These are phyloP conservation scores for Agriotes lineatus DNA, from an alignment of 2,888 invertebrate genomes.

Conservation along the genomic window DNA sequence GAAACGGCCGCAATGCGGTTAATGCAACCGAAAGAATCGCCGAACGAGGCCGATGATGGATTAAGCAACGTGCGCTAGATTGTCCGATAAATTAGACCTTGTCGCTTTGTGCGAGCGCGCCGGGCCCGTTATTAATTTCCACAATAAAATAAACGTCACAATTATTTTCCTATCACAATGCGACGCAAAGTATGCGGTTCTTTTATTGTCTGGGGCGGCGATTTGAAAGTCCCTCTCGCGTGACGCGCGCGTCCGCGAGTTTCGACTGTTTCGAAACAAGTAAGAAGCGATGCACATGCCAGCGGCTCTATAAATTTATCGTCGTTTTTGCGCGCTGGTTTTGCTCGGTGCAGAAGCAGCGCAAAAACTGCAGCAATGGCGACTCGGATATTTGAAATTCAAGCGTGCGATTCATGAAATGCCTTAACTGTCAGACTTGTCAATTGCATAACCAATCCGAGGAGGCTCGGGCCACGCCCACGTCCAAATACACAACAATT, in stretches of 20 bases:
- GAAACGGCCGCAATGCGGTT: too few relatives aligned
- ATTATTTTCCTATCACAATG: conserved; percentile 46
- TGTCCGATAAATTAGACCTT: conserved; percentile 38
- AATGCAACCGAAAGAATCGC: too few relatives aligned
- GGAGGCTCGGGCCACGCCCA: conserved; percentile 54
- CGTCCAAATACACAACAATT: conserved; percentile 59
- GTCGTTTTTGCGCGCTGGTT: conserved; percentile 16
- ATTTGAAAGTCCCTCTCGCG: conserved; percentile 4
- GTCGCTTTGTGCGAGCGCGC: conserved; percentile 24
- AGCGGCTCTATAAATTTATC: conserved; percentile 22
- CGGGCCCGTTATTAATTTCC: conserved; percentile 38
- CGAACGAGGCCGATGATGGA: conserved; percentile 17
- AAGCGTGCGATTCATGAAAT: conserved; percentile 57
- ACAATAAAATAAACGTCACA: conserved; percentile 44
- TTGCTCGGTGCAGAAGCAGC: conserved; percentile 31
- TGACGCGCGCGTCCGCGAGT: not conserved
- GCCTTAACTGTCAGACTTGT: conserved; percentile 52
- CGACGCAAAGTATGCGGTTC: conserved; percentile 35
- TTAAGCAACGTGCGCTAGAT: conserved; percentile 28
- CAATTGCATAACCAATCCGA: conserved; percentile 59
- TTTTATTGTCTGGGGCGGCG: conserved; percentile 15
- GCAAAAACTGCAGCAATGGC: conserved; percentile 52
- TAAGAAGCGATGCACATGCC: conserved; percentile 15
- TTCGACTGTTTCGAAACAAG: not conserved
- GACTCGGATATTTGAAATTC: conserved; percentile 57